Base-by-base conservation (phyloP, 2,797 vertebrate genomes). In the Eulemur coronatus region DNA sequence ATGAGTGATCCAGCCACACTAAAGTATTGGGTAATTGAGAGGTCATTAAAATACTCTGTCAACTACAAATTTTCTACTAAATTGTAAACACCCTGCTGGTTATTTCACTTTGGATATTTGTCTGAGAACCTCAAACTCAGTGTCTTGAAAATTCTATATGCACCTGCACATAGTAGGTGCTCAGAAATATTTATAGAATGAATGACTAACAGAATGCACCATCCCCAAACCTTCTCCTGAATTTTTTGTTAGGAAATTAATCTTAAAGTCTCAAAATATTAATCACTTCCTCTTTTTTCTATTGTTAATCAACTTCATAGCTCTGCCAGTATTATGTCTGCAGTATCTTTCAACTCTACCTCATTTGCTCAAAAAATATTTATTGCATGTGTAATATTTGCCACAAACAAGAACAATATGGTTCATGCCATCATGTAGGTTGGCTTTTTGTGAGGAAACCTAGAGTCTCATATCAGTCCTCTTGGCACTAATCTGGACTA, bases 101-200 rank as follows among this genome's bases (percentile, higher is more conserved):
- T 3, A 46, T 72, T 61, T 65, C 38, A 0, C 6, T n/a, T 89
- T 96, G 72, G 43, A 33, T 69, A 55, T 84, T 4, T 79, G 38
- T 63, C 18, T 80, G 82, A 94, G 9, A n/a, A 80, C 4, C 26
- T 90, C 38, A 86, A 30, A 93, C 33, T 92, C n/a, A 72, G 26
- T 67, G 12, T 81, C 43, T 89, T 92, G 41, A 95, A 79, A 90
- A 90, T 86, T 95, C 50, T 76, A 0, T 89, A 38, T 85, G 38
- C 85, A 76, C 20, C 33, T 93, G 57, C n/a, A 59, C 2, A 7
- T 73, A 79, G 33, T 26, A 79, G 70, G 18, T n/a, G 14, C 28
- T 96, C 59, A 91, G 22, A 76, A 80, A 70, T 90, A 75, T 41
- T 69, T 65, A 48, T 7, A 70, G n/a, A 89, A 78, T 55, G 48